A percentile compares a stretch with the other conserved stretches of the same genome.
Conservation (phyloP, 2,113 vertebrate genomes). For the Sapajus apella region DNA sequence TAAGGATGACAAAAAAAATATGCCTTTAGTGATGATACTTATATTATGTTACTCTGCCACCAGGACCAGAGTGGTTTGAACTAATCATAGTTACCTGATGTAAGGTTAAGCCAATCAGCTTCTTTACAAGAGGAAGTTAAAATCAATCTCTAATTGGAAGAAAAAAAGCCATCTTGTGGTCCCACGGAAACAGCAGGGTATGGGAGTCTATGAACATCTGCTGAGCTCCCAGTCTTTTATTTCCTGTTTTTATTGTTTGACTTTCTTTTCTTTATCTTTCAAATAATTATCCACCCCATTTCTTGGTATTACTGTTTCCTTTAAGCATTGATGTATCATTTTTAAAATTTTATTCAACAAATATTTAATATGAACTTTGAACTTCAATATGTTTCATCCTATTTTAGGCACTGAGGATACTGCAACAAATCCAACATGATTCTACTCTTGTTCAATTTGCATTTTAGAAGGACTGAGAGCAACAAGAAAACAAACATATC, state of each 20-base stretch:
- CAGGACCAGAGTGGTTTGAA: accelerated
- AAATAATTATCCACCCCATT: not conserved
- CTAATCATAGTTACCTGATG: not conserved
- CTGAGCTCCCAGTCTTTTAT: not conserved
- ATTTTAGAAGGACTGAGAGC: not conserved
- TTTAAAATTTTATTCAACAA: not conserved
- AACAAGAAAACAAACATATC: not conserved
- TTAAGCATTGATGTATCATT: not conserved
- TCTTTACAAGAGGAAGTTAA: not conserved
- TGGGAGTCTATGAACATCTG: accelerated
- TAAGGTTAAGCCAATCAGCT: not conserved
- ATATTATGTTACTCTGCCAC: not conserved
- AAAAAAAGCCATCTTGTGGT: not conserved
- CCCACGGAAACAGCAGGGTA: not conserved
- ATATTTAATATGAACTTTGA: not conserved
- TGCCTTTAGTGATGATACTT: no score
- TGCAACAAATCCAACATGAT: not conserved
- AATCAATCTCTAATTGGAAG: not conserved
- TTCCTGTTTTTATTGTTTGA: not conserved
- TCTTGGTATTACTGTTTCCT: not conserved
- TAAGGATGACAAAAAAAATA: not conserved
- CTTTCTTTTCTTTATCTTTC: not conserved
- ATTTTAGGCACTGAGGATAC: not conserved
- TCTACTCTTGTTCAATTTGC: not conserved
- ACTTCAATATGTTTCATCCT: not conserved